A percentile compares a stretch with the other conserved stretches of the same genome.
Evolutionary conservation across 1,140 invertebrate genomes (phyloP).

Genomic region (Pomacea maculata): DNA sequence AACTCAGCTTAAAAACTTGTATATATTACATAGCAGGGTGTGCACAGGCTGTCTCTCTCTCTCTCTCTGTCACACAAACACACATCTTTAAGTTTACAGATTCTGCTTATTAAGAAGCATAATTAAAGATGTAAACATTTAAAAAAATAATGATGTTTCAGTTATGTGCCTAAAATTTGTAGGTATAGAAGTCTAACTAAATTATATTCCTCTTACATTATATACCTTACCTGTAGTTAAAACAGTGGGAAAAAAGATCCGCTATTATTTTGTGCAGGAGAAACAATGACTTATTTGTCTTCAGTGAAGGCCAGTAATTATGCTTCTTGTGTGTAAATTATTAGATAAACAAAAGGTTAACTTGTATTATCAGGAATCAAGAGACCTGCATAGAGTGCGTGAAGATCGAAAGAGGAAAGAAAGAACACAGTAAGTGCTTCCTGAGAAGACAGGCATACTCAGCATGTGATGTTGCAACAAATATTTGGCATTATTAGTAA

Average conservation of each 20-base stretch:
- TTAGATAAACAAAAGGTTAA: no score
- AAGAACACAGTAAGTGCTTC: constrained; percentile 45
- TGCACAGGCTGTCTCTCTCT: no score
- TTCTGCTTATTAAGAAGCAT: neutral
- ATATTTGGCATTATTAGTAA: no score
- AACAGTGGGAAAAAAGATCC: neutral
- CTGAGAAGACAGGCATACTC: neutral
- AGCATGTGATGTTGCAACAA: neutral
- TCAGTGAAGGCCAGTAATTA: neutral
- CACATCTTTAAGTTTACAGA: no score
- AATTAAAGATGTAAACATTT: neutral
- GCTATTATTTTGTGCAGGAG: neutral
- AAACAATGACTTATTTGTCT: neutral
- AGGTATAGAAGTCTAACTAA: neutral
- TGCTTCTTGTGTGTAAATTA: no score
- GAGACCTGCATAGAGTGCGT: constrained; percentile 51
- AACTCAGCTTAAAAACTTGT: no score
- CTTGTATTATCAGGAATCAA: constrained; percentile 42
- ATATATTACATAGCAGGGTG: no score
- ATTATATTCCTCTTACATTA: neutral
- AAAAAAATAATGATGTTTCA: neutral
- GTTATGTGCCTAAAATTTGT: neutral
- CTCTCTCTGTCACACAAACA: no score
- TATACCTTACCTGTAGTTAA: neutral
- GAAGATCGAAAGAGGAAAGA: constrained; percentile 56